A percentile compares a stretch with the other conserved stretches of the same genome.
These are phyloP conservation scores for Electrophaes corylata DNA, from an alignment of 2,888 invertebrate species.

Conservation along the genomic window DNA sequence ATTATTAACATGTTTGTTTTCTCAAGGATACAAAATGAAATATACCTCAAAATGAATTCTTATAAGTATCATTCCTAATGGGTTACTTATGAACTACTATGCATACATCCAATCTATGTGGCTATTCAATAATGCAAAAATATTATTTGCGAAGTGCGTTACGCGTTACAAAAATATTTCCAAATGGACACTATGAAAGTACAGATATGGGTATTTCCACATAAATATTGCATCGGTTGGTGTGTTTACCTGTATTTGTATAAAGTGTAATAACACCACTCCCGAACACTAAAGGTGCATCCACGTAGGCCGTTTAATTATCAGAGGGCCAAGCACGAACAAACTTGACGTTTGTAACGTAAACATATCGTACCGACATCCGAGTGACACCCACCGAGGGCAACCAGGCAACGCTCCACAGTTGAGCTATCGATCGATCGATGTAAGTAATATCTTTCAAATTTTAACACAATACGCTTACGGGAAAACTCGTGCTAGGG, in stretches of 20 bases:
- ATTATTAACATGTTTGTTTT: too few relatives aligned
- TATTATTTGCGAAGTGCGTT: slow-evolving; percentile 2
- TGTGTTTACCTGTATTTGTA: not conserved
- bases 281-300: not conserved
- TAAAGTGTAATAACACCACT: not conserved
- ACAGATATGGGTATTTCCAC: not conserved
- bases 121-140: slow-evolving; percentile 18
- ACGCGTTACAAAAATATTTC: slow-evolving; percentile 11
- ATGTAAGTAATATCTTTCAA: too few relatives aligned
- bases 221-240: not conserved
- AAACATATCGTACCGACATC: too few relatives aligned
- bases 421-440: too few relatives aligned
- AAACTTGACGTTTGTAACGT: too few relatives aligned
- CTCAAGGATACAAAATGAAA: too few relatives aligned
- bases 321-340: too few relatives aligned
- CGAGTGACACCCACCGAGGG: too few relatives aligned
- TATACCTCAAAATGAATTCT: not conserved
- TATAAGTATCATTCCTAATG: not conserved
- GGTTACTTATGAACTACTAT: not conserved
- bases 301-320: not conserved
- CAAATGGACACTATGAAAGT: slow-evolving; percentile 2
- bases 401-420: too few relatives aligned
- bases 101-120: slow-evolving; percentile 2
- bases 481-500: too few relatives aligned
- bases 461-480: too few relatives aligned